These are phyloP conservation scores for Henricia sp. DNA, from an alignment of 53 echinoderm and acorn worm genomes.

Conservation along the genomic window DNA sequence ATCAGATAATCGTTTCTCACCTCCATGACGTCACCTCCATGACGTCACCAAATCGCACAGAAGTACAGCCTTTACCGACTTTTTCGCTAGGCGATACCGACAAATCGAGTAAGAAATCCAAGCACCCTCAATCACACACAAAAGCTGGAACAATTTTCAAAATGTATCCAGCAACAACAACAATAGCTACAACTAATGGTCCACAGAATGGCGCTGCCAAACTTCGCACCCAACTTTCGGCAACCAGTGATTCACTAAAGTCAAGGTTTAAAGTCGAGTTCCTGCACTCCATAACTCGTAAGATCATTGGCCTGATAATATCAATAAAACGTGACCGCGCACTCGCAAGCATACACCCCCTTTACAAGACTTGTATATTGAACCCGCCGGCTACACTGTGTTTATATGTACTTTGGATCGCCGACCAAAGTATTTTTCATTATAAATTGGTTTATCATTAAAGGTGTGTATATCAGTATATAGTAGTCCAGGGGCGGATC, in stretches of 20 bases:
- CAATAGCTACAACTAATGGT: background rate
- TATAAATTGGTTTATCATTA: background rate
- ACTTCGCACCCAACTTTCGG: slow-evolving; percentile 1
- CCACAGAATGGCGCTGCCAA: background rate
- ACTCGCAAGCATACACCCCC: background rate
- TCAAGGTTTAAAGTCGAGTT: slow-evolving; percentile 38
- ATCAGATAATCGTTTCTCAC: too few relatives aligned
- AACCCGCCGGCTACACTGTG: slow-evolving; percentile 1
- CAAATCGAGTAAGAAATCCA: too few relatives aligned
- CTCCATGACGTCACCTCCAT: too few relatives aligned
- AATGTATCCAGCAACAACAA: background rate
- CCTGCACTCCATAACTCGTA: slow-evolving; percentile 4
- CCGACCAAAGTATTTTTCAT: slow-evolving; percentile 18
- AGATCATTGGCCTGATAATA: slow-evolving; percentile 9
- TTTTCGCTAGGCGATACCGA: too few relatives aligned
- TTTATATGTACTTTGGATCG: slow-evolving; percentile 35
- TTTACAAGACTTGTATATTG: slow-evolving; percentile 7
- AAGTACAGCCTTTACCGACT: too few relatives aligned
- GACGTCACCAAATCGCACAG: too few relatives aligned
- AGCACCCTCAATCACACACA: too few relatives aligned
- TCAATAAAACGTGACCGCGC: slow-evolving; percentile 28
- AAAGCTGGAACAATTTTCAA: too few relatives aligned
- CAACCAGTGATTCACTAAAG: slow-evolving; percentile 4
- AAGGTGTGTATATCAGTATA: background rate
- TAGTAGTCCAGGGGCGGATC: too few relatives aligned